Conservation (phyloP, 1,140 invertebrate species). For the Olivierus martensii region DNA sequence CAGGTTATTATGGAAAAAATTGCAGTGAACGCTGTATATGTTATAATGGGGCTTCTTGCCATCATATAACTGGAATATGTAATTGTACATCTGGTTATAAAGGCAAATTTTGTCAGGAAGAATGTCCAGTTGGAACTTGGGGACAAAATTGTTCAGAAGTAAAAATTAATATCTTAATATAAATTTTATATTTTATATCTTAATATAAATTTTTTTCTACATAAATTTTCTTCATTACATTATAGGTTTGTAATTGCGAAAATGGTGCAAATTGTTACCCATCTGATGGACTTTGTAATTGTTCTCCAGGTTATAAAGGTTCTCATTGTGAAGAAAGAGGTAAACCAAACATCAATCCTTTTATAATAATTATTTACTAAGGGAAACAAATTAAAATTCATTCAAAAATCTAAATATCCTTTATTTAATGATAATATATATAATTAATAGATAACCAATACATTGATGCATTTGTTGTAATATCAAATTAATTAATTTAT, state of each 20-base stretch:
- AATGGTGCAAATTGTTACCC: constrained; percentile 32
- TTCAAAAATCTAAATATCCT: no score
- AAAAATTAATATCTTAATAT: not conserved
- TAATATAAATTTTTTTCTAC: constrained; percentile 3
- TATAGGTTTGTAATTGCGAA: constrained; percentile 33
- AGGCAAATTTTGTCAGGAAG: constrained; percentile 68
- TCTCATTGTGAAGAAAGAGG: constrained; percentile 12
- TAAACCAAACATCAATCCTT: not conserved
- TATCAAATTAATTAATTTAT: no score
- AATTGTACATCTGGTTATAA: constrained; percentile 47
- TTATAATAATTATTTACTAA: no score
- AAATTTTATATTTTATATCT: constrained; percentile 1
- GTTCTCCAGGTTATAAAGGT: constrained; percentile 45
- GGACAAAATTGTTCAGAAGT: constrained; percentile 49
- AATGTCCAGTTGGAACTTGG: constrained; percentile 60
- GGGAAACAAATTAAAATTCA: no score
- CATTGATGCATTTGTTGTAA: no score
- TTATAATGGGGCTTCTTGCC: constrained; percentile 60
- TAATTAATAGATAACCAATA: no score
- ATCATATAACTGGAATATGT: constrained; percentile 75
- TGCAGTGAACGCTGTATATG: constrained; percentile 64
- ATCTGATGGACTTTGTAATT: constrained; percentile 55
- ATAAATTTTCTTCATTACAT: no score
- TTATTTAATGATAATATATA: no score
- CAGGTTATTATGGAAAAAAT: constrained; percentile 62